phyloP scores from a whole-genome alignment of 2,797 vertebrate species.

The Eupleurogrammus muticus region DNA sequence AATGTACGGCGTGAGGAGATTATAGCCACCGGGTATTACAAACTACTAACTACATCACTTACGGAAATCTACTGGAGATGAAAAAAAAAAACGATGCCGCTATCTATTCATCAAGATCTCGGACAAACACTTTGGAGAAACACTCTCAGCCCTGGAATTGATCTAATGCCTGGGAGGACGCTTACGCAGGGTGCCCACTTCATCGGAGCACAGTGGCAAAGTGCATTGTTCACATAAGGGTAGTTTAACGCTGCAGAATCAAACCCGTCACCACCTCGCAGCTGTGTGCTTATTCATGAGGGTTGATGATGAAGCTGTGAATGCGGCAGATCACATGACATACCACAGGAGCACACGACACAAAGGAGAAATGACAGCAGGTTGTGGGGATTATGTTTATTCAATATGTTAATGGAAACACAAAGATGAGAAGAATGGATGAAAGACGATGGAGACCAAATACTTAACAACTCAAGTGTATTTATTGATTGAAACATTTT shows the following conservation, averaged over 20 bases:
- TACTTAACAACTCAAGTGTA: conserved; percentile 51
- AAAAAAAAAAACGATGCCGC: conserved; percentile 39
- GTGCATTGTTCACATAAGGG: conserved; percentile 38
- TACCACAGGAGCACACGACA: conserved; percentile 48
- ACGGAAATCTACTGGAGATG: conserved; percentile 57
- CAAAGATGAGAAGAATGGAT: conserved; percentile 64
- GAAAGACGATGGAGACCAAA: conserved; percentile 72
- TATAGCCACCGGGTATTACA: conserved; percentile 68
- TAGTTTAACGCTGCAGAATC: conserved; percentile 30
- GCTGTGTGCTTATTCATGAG: conserved; percentile 18
- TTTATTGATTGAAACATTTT: conserved; percentile 73
- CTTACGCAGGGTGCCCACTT: conserved; percentile 22
- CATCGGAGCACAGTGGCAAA: background rate
- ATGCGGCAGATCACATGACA: conserved; percentile 55
- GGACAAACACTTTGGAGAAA: conserved; percentile 44
- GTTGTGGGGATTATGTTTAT: conserved; percentile 77
- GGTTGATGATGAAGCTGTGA: conserved; percentile 36
- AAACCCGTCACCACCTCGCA: conserved; percentile 27
- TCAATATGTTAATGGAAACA: conserved; percentile 69
- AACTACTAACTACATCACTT: conserved; percentile 76
- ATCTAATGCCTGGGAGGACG: conserved; percentile 40
- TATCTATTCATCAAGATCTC: conserved; percentile 41
- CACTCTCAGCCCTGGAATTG: conserved; percentile 44
- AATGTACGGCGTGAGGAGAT: conserved; percentile 76
- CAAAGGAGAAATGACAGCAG: conserved; percentile 65